These are phyloP conservation scores for Paguma larvata DNA, from an alignment of 2,797 vertebrate genomes.

Conservation along the genomic window DNA sequence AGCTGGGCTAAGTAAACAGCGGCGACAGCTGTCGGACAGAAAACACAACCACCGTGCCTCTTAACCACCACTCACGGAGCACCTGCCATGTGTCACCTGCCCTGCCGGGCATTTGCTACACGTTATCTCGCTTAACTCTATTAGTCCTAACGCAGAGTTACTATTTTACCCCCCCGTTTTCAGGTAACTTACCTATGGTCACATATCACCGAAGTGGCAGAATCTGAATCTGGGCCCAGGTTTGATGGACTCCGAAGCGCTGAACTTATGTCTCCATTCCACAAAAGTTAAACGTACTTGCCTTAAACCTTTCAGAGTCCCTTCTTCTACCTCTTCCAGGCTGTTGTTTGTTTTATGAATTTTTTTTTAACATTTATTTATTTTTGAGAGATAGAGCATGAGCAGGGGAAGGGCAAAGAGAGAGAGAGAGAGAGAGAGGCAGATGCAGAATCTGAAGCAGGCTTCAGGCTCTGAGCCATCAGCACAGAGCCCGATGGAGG, in stretches of 20 bases:
- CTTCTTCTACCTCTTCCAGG: background rate
- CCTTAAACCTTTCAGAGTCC: background rate
- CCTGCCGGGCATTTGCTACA: background rate
- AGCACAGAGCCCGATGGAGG: too few relatives aligned
- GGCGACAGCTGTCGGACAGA: background rate
- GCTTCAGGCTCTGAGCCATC: too few relatives aligned
- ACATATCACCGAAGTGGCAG: background rate
- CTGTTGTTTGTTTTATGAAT: background rate
- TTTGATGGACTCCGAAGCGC: background rate
- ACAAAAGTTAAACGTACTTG: background rate
- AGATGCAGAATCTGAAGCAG: too few relatives aligned
- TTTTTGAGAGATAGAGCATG: too few relatives aligned
- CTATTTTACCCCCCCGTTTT: background rate
- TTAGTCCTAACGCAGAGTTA: background rate
- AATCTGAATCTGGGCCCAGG: background rate
- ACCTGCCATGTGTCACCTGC: background rate
- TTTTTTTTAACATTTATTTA: too few relatives aligned
- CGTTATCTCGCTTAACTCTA: background rate
- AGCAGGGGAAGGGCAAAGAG: too few relatives aligned
- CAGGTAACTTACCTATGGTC: background rate
- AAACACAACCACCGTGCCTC: background rate
- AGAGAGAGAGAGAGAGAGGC: too few relatives aligned
- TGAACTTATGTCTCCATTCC: background rate
- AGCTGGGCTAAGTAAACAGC: background rate
- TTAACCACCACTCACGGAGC: background rate